These are phyloP conservation scores for Scaptomyza caliginosa DNA, from an alignment of 2,888 invertebrate genomes.

Conservation along the genomic window DNA sequence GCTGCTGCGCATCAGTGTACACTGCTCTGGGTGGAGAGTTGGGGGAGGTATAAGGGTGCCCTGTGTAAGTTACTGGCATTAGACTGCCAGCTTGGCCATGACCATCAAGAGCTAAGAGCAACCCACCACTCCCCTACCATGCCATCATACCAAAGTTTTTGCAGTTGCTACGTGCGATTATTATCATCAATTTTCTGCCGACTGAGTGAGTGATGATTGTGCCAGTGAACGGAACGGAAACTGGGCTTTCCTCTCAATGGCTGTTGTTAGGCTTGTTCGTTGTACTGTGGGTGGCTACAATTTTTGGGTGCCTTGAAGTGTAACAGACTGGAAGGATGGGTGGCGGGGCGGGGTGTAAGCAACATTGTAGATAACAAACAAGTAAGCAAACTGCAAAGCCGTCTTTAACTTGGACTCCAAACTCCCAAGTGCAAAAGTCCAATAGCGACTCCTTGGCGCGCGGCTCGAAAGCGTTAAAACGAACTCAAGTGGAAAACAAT, in stretches of 20 bases:
- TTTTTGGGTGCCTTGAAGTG: constrained; percentile 30
- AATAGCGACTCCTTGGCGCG: constrained; percentile 38
- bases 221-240: constrained; percentile 53
- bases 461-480: constrained; percentile 74
- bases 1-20: constrained; percentile 68
- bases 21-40: too few relatives aligned
- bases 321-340: constrained; percentile 11
- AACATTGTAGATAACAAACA: constrained; percentile 26
- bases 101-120: constrained; percentile 25
- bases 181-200: constrained; percentile 81
- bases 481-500: constrained; percentile 84
- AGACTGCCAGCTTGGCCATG: constrained; percentile 32
- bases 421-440: constrained; percentile 26
- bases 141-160: neutral
- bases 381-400: constrained; percentile 21
- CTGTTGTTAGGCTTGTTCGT: constrained; percentile 17
- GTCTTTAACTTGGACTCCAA: constrained; percentile 13
- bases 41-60: neutral
- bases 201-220: constrained; percentile 74
- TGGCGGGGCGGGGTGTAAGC: neutral
- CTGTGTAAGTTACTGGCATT: constrained; percentile 43
- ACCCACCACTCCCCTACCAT: neutral
- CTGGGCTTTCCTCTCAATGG: constrained; percentile 13
- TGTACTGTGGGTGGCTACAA: constrained; percentile 32
- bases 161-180: constrained; percentile 73